Conservation (phyloP, 92 coral and sea anemone species). For the Desmophyllum pertusum region DNA sequence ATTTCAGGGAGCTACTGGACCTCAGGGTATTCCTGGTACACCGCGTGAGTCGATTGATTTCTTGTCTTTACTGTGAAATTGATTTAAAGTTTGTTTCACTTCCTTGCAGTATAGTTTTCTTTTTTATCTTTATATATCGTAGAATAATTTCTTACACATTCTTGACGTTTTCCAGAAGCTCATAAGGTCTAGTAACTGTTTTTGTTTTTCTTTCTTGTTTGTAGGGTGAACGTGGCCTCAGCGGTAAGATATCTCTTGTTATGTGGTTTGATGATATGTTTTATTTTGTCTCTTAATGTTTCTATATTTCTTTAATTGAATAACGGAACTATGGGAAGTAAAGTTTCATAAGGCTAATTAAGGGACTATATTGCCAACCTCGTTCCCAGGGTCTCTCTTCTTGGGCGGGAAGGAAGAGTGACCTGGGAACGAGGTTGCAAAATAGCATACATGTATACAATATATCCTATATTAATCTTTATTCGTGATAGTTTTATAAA, state of each 20-base stretch:
- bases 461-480: neutral
- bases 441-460: neutral
- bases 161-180: too few species aligned
- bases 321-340: too few species aligned
- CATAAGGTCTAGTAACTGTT: neutral
- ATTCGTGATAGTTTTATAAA: neutral
- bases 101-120: neutral
- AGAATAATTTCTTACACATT: neutral
- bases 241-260: too few species aligned
- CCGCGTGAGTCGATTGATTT: slow-evolving; percentile 18
- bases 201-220: neutral
- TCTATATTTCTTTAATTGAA: too few species aligned
- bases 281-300: neutral
- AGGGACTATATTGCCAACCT: too few species aligned
- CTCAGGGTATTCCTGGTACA: slow-evolving; percentile 20
- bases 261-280: neutral
- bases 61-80: too few species aligned
- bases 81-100: neutral
- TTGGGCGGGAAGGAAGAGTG: too few species aligned
- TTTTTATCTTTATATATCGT: too few species aligned
- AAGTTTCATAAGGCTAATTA: too few species aligned
- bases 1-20: slow-evolving; percentile 5
- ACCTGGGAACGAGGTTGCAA: too few species aligned
- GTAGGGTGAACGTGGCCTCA: slow-evolving; percentile 36
- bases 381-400: too few species aligned